Evolutionary conservation across 1,140 invertebrate genomes (phyloP), one percentile per base, ranked within the genome.

Genomic region (Drosophila orena): DNA sequence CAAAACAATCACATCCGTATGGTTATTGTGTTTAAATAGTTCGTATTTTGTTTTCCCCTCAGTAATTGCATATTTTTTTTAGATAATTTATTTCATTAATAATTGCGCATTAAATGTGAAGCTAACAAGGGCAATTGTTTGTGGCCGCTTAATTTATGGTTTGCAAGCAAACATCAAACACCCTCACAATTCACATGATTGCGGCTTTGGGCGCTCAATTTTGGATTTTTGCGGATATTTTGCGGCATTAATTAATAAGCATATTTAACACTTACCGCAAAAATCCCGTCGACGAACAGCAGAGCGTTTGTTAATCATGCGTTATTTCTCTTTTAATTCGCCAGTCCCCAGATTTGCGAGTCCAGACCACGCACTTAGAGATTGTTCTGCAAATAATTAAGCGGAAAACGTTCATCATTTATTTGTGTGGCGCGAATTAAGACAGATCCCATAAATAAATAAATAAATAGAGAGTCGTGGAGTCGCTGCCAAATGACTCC

Each of bases 191-290:
- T 70, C n/a, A 56, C 38, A 56, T 47, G 20, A 12, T 35, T 70
- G 50, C 6, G 50, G 65, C 65, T 38, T 55, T 40, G 3, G 20
- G 30, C 24, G 15, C 47, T 34, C 55, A 30, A 73, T 62, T 74
- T 49, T 30, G 35, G 20, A 54, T 50, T 37, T 56, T 73, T 38
- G 27, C 6, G 22, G 30, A 37, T 61, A 47, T 27, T 72, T 62
- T 55, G 49, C 5, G 14, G 17, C 24, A 50, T 56, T 74, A 62
- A 74, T 74, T 74, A 55, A 64, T 74, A 74, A 73, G 24, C 20
- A 55, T 49, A 70, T 37, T 59, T 49, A 52, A 64, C 59, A 75
- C 81, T 85, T 74, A 86, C 81, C 81, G 70, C 72, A 69, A 80
- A 80, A 86, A 84, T 86, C 47, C 35, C 49, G 72, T 43, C 44